phyloP scores from a whole-genome alignment of 2,888 invertebrate species.

The Antitype chi region DNA sequence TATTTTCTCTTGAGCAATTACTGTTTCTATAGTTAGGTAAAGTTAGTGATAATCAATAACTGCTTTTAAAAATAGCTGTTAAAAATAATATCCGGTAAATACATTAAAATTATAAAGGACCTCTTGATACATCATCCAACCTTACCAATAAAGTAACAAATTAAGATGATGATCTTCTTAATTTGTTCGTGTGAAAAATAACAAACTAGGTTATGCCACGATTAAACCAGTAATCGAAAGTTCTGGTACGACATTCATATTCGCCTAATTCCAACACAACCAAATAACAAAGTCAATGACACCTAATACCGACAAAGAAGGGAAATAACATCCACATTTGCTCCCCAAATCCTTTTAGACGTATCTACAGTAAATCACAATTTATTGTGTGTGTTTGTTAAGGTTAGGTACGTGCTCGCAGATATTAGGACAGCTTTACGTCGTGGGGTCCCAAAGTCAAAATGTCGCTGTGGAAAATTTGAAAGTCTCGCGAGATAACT shows the following conservation, averaged over 20 bases:
- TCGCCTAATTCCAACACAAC: background rate
- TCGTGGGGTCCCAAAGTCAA: slow-evolving; percentile 24
- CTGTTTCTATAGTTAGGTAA: background rate
- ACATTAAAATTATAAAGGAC: background rate
- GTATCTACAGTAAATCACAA: slow-evolving; percentile 54
- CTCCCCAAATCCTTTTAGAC: slow-evolving; percentile 48
- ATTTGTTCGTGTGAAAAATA: background rate
- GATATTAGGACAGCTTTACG: slow-evolving; percentile 28
- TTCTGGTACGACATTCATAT: background rate
- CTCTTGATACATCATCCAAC: slow-evolving; percentile 2
- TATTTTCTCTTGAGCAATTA: slow-evolving; percentile 12
- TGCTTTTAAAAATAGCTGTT: background rate
- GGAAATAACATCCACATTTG: slow-evolving; percentile 46
- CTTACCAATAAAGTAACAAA: background rate
- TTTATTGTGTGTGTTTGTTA: slow-evolving; percentile 40
- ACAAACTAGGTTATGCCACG: background rate
- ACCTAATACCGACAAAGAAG: slow-evolving; percentile 13
- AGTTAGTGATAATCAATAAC: background rate
- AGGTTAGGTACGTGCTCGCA: slow-evolving; percentile 37
- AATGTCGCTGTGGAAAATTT: slow-evolving; percentile 17
- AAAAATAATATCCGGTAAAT: background rate
- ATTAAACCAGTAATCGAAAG: background rate
- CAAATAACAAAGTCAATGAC: slow-evolving; percentile 33
- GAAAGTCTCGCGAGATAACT: background rate
- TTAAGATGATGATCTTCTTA: background rate